A percentile compares a stretch with the other conserved stretches of the same genome.
These are phyloP conservation scores for Aethes cnicana DNA, from an alignment of 2,888 invertebrate species.

Conservation along the genomic window DNA sequence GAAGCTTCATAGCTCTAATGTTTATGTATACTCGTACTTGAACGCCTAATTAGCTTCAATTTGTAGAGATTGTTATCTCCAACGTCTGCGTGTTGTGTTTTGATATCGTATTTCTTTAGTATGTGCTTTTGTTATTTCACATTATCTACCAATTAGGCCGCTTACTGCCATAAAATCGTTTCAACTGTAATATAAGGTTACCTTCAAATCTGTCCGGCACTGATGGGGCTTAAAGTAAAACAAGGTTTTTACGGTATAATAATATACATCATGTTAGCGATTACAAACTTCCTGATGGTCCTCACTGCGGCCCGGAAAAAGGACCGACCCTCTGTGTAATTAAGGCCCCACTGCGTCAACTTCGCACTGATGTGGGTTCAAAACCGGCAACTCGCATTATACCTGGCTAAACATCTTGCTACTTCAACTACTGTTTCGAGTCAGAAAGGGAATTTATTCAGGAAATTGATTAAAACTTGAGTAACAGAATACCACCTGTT, in stretches of 20 bases:
- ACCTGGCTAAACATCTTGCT: slow-evolving; percentile 17
- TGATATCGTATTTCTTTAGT: no score
- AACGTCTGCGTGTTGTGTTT: no score
- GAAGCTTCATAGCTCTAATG: no score
- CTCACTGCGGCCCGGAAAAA: slow-evolving; percentile 54
- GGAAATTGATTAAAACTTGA: no score
- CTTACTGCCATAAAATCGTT: no score
- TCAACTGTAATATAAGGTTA: no score
- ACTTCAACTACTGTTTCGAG: background rate
- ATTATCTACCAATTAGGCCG: no score
- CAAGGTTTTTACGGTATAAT: background rate
- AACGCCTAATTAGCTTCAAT: no score
- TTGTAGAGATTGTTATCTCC: no score
- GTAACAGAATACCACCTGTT: background rate
- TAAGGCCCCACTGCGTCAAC: slow-evolving; percentile 65
- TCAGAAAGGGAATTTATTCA: no score
- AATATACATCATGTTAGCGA: slow-evolving; percentile 36
- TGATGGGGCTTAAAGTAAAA: background rate
- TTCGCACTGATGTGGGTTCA: slow-evolving; percentile 66
- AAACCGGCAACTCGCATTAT: slow-evolving; percentile 47
- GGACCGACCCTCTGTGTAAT: slow-evolving; percentile 61
- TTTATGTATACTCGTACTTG: no score
- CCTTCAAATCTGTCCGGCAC: background rate
- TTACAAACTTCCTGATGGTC: slow-evolving; percentile 56
- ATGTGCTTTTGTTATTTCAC: no score